Evolutionary conservation across 2,888 invertebrate genomes (phyloP).

Genomic region (Microctonus brassicae): DNA sequence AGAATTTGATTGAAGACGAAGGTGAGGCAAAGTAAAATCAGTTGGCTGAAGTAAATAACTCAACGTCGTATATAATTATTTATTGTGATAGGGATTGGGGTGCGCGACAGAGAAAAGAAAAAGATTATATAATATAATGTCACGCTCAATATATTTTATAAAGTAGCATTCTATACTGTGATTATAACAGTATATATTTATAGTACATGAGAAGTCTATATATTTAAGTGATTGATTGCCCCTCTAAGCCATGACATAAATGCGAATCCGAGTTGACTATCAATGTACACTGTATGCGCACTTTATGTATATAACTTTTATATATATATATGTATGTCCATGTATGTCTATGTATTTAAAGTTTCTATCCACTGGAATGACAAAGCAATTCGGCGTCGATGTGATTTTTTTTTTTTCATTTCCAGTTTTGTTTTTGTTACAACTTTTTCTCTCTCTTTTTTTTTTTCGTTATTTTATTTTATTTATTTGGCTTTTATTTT

Average conservation of each 20-base stretch:
- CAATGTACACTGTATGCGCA: neutral
- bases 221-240: neutral
- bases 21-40: slow-evolving; percentile 9
- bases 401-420: too few species aligned
- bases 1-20: neutral
- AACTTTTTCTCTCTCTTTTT: neutral
- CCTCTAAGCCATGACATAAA: neutral
- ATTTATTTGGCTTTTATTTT: neutral
- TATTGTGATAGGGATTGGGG: neutral
- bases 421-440: too few species aligned
- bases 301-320: neutral
- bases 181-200: neutral
- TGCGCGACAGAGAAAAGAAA: neutral
- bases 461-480: neutral
- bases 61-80: slow-evolving; percentile 6
- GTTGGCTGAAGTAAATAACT: neutral
- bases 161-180: neutral
- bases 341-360: too few species aligned
- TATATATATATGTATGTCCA: too few species aligned
- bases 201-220: neutral
- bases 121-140: neutral
- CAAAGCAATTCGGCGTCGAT: neutral
- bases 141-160: neutral
- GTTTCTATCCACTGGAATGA: too few species aligned
- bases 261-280: neutral